These are phyloP conservation scores for Zaprionus obscuricornis DNA, from an alignment of 2,888 invertebrate genomes.

Conservation along the genomic window DNA sequence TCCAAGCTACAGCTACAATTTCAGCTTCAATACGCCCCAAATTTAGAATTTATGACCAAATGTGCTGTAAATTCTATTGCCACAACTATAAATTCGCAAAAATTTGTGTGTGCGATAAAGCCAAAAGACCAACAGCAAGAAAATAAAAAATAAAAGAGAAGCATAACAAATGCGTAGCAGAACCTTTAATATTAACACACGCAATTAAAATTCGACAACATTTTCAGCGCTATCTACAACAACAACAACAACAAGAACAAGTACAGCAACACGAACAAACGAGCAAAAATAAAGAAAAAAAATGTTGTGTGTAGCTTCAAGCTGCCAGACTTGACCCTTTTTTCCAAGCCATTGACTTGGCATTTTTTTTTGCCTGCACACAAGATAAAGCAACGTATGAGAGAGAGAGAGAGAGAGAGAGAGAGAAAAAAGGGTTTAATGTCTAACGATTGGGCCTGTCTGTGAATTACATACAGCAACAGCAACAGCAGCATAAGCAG, in stretches of 20 bases:
- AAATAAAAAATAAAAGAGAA: neutral
- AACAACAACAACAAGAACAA: conserved; percentile 32
- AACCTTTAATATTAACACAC: conserved; percentile 67
- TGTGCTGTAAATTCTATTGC: conserved; percentile 38
- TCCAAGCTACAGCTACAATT: too few relatives aligned
- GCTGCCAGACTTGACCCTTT: conserved; percentile 59
- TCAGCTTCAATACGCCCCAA: conserved; percentile 17
- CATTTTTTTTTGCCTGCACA: conserved; percentile 38
- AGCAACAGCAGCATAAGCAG: too few relatives aligned
- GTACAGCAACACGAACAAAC: too few relatives aligned
- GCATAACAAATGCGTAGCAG: neutral
- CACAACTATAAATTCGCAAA: conserved; percentile 63
- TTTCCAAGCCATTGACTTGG: conserved; percentile 71
- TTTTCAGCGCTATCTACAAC: conserved; percentile 11
- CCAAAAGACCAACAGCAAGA: neutral
- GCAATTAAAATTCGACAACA: conserved; percentile 70
- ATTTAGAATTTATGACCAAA: conserved; percentile 52
- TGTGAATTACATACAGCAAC: too few relatives aligned
- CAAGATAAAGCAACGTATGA: conserved; percentile 3
- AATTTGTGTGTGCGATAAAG: conserved; percentile 33
- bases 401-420: conserved; percentile 1
- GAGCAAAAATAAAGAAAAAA: too few relatives aligned
- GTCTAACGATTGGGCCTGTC: conserved; percentile 9
- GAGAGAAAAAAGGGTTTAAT: conserved; percentile 25
- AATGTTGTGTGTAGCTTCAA: too few relatives aligned